Percentiles rank a stretch among this genome's conserved stretches.
Evolutionary conservation across 1,140 invertebrate species (phyloP).

Genomic region (Neodiprion lecontei): DNA sequence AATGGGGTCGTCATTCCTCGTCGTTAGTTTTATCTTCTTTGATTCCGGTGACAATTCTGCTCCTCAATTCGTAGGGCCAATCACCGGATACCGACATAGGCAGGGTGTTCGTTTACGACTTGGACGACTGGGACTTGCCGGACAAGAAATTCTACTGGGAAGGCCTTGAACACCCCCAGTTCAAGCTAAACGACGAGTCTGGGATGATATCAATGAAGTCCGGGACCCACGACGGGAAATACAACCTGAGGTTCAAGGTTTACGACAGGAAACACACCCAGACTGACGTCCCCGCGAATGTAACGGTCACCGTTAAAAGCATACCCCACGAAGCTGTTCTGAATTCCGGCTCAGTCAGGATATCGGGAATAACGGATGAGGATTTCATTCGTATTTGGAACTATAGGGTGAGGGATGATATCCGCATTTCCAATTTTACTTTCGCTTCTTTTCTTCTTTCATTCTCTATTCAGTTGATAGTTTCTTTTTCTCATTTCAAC

Average conservation of each 20-base stretch:
- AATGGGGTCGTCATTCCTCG: background rate
- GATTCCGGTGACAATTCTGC: constrained; percentile 13
- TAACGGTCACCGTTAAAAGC: constrained; percentile 90
- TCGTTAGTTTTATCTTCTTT: constrained; percentile 6
- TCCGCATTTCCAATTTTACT: background rate
- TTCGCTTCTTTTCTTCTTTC: too few relatives aligned
- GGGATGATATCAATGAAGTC: constrained; percentile 96
- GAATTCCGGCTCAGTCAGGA: constrained; percentile 92
- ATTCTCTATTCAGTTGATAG: too few relatives aligned
- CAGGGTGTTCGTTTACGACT: constrained; percentile 93
- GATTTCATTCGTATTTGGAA: constrained; percentile 95
- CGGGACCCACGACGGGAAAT: constrained; percentile 85
- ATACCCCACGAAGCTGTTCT: constrained; percentile 94
- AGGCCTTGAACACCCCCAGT: constrained; percentile 79
- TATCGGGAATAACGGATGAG: constrained; percentile 94
- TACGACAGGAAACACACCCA: constrained; percentile 94
- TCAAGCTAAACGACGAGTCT: constrained; percentile 87
- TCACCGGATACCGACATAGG: constrained; percentile 93
- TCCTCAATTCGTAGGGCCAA: constrained; percentile 72
- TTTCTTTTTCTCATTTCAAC: too few relatives aligned
- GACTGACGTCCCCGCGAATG: constrained; percentile 89
- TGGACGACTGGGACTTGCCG: constrained; percentile 96
- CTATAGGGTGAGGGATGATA: constrained; percentile 68
- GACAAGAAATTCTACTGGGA: constrained; percentile 98
- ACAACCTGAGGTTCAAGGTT: constrained; percentile 88